These are phyloP conservation scores for Cheilosia scutellata DNA, from an alignment of 2,888 invertebrate genomes.

Conservation along the genomic window DNA sequence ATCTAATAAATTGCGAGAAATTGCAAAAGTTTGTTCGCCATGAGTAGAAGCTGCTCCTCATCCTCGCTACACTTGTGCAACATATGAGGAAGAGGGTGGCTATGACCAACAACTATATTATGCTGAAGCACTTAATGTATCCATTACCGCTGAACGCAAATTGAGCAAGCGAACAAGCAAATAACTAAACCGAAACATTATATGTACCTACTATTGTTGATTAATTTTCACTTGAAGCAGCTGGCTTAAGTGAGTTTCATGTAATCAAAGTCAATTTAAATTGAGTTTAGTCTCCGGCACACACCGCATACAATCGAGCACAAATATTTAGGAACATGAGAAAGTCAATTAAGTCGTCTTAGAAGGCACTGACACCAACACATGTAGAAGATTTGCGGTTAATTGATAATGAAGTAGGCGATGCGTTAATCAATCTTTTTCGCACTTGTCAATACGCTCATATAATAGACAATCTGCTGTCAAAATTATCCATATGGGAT, in stretches of 20 bases:
- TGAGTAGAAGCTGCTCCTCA: neutral
- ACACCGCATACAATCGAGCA: neutral
- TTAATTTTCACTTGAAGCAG: constrained; percentile 58
- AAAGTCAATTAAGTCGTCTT: no score
- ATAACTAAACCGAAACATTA: neutral
- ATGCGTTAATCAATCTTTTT: no score
- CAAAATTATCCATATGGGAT: no score
- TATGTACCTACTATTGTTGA: constrained; percentile 39
- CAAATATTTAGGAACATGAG: no score
- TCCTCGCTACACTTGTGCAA: constrained; percentile 23
- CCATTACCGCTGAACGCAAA: constrained; percentile 53
- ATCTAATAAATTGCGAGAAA: constrained; percentile 74
- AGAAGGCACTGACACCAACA: no score
- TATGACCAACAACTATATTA: constrained; percentile 8
- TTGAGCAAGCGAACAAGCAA: constrained; percentile 24
- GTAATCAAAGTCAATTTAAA: constrained; percentile 71
- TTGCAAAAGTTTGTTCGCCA: constrained; percentile 64
- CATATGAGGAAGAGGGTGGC: constrained; percentile 36
- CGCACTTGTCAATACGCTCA: no score
- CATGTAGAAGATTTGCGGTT: no score
- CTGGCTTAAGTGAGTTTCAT: constrained; percentile 54
- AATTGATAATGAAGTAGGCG: no score
- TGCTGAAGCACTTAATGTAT: constrained; percentile 45
- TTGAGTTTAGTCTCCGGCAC: constrained; percentile 32
- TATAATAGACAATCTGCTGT: no score